These are phyloP conservation scores for Drosophila recens DNA, from an alignment of 2,888 invertebrate species.

Conservation along the genomic window DNA sequence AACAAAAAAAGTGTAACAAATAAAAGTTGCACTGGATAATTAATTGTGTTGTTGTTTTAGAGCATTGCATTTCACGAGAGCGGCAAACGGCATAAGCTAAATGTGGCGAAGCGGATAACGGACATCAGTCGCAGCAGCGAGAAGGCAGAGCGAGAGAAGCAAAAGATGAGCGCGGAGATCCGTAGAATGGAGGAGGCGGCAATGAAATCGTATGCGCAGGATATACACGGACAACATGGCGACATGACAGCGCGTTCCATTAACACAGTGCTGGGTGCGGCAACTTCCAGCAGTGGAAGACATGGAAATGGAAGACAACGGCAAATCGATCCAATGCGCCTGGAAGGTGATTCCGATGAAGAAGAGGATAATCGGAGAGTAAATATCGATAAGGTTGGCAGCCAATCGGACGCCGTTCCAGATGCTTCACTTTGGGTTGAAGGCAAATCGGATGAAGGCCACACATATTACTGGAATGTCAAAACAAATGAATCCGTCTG, in stretches of 20 bases:
- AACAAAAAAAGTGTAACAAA: constrained; percentile 6
- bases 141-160: constrained; percentile 91
- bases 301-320: constrained; percentile 82
- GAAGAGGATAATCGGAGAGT: constrained; percentile 79
- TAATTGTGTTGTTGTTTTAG: constrained; percentile 85
- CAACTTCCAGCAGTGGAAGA: constrained; percentile 1
- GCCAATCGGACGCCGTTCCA: constrained; percentile 68
- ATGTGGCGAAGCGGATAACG: constrained; percentile 94
- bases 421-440: constrained; percentile 91
- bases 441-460: constrained; percentile 90
- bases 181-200: constrained; percentile 96
- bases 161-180: constrained; percentile 92
- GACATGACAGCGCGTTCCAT: constrained; percentile 84
- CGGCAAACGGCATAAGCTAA: constrained; percentile 96
- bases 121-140: constrained; percentile 93
- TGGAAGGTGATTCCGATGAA: constrained; percentile 83
- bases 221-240: constrained; percentile 87
- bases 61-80: constrained; percentile 97
- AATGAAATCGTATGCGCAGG: constrained; percentile 94
- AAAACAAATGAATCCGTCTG: constrained; percentile 93
- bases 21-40: background rate
- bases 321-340: constrained; percentile 84
- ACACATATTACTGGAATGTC: constrained; percentile 94
- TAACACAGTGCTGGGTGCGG: constrained; percentile 79
- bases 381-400: constrained; percentile 75